Percentiles rank a stretch among this genome's conserved stretches.
These are phyloP conservation scores for Hylyphantes graminicola DNA, from an alignment of 1,140 invertebrate species.

Conservation along the genomic window DNA sequence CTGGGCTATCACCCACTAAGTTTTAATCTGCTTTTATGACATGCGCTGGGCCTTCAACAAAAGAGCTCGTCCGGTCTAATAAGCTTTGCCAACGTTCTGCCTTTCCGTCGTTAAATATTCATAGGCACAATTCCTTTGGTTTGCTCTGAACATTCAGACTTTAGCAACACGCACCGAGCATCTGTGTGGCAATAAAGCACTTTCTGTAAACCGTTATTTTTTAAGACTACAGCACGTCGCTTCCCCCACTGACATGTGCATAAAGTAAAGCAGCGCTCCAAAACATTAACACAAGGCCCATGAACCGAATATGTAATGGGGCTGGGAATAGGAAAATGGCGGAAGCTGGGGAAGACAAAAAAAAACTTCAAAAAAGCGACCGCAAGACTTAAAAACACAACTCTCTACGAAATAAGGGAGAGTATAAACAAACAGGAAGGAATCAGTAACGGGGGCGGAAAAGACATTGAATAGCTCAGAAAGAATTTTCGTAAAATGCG, in stretches of 20 bases:
- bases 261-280: conserved; percentile 43
- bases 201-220: conserved; percentile 50
- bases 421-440: conserved; percentile 36
- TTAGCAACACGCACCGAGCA: conserved; percentile 23
- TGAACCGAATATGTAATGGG: conserved; percentile 52
- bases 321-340: conserved; percentile 29
- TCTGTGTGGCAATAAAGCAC: conserved; percentile 51
- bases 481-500: conserved; percentile 47
- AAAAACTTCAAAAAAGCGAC: conserved; percentile 32
- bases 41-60: conserved; percentile 35
- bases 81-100: conserved; percentile 19
- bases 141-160: background rate
- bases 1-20: conserved; percentile 40
- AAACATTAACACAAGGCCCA: conserved; percentile 45
- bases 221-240: conserved; percentile 48
- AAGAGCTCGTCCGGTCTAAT: conserved; percentile 45
- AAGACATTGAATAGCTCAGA: conserved; percentile 42
- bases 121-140: conserved; percentile 42
- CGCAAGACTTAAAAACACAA: background rate
- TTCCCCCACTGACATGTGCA: conserved; percentile 50
- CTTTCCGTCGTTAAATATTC: conserved; percentile 51
- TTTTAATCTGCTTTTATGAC: conserved; percentile 51
- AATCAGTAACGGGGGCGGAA: conserved; percentile 19
- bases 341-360: conserved; percentile 1
- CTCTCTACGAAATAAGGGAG: conserved; percentile 37